Evolutionary conservation across 2,888 invertebrate genomes (phyloP).

Genomic region (Tipula vernalis): DNA sequence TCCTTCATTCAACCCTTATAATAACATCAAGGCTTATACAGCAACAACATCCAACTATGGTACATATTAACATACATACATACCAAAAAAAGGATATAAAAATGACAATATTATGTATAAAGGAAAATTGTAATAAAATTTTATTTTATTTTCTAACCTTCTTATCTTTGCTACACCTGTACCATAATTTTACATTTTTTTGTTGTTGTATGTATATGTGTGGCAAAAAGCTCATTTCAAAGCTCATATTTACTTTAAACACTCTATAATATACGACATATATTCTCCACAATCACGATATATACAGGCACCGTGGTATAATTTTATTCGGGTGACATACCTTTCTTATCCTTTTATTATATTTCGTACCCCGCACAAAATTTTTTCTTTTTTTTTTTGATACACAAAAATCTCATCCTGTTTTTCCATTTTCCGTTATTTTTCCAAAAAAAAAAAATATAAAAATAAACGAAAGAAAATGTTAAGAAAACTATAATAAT

Average conservation of each 20-base stretch:
- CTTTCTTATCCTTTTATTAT: not conserved
- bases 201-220: not conserved
- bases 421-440: not conserved
- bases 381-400: not conserved
- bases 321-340: slow-evolving; percentile 4
- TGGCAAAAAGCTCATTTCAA: not conserved
- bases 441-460: not conserved
- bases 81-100: not conserved
- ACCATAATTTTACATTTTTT: not conserved
- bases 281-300: not conserved
- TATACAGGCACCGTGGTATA: not conserved
- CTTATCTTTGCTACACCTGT: not conserved
- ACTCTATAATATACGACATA: not conserved
- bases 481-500: slow-evolving; percentile 4
- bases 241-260: slow-evolving; percentile 4
- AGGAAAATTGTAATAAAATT: not conserved
- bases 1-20: not conserved
- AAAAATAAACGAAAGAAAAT: not conserved
- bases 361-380: not conserved
- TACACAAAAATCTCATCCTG: not conserved
- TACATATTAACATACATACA: not conserved
- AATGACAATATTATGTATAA: not conserved
- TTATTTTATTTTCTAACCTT: not conserved
- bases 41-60: not conserved
- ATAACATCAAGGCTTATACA: not conserved